A percentile compares a stretch with the other conserved stretches of the same genome.
These are phyloP conservation scores for Embidobia sp. DNA, from an alignment of 2,888 invertebrate species.

Conservation along the genomic window DNA sequence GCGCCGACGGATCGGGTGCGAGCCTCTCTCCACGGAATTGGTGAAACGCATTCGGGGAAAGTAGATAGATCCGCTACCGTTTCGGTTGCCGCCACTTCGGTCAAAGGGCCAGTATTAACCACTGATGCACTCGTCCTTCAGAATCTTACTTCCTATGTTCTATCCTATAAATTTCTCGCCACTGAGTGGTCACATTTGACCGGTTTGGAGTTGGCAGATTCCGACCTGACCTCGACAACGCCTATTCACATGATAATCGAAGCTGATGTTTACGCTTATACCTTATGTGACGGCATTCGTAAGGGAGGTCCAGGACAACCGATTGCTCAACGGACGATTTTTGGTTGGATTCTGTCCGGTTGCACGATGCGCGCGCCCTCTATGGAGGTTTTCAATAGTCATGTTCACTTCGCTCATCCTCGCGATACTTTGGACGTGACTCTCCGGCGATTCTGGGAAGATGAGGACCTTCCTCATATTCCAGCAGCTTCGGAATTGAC, in stretches of 20 bases:
- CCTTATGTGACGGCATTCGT: background rate
- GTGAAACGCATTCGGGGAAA: background rate
- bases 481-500: background rate
- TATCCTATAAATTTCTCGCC: background rate
- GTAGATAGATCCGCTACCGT: background rate
- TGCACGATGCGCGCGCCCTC: background rate
- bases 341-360: constrained; percentile 2
- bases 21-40: constrained; percentile 1
- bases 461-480: background rate
- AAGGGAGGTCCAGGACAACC: background rate
- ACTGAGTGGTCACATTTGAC: constrained; percentile 6
- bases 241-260: background rate
- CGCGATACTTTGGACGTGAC: background rate
- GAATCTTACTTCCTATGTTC: constrained; percentile 5
- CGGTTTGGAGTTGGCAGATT: constrained; percentile 3
- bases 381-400: background rate
- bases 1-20: too few relatives aligned
- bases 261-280: background rate
- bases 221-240: background rate
- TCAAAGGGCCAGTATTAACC: background rate
- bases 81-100: background rate
- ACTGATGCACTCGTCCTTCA: constrained; percentile 18
- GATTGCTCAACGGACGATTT: background rate
- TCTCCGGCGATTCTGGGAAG: background rate
- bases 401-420: background rate